Evolutionary conservation across 1,140 invertebrate species (phyloP), one percentile per base, ranked within the genome.

Genomic region (Trichonephila clavata): DNA sequence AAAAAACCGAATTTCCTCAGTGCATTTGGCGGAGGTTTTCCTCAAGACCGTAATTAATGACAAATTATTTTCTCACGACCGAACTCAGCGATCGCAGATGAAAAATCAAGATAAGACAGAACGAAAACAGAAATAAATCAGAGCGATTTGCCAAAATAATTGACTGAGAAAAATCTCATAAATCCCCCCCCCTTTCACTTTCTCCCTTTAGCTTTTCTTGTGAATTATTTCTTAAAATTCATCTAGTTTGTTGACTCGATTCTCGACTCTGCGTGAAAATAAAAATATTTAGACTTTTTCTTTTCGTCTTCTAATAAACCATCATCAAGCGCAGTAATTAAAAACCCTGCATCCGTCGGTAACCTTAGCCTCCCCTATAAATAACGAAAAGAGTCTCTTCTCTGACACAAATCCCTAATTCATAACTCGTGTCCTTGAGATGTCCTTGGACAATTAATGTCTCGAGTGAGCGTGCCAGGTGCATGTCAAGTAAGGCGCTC

Each of bases 391-490:
- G 10, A 77, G 32, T 20, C 27, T 27, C 32, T 39, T 39, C 32
- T 77, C 71, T 77, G 71, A 77, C 71, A 77, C 32, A 77, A 77
- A 77, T 77, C 71, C 27, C 71, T 77, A 77, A 77, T 77, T 77
- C 71, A 77, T 77, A 77, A 77, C 27, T 10, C 8, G n/a, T 24
- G 24, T 24, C 65, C 65, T 24, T 24, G 65, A 24, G 5, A 24
- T 68, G 65, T 68, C 65, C 65, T 68, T 68, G 65, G 24, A 1
- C 21, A 27, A 68, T 68, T 27, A 68, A 68, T 77, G 71, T 77
- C 71, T 77, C 71, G 71, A 77, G 32, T 77, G 32, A 77, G 71
- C 18, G 71, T 32, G 32, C 71, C 71, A 77, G 71, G 71, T 77
- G 71, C 71, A 39, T 77, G n/a, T 32, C 71, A 77, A 77, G 10